These are phyloP conservation scores for Struthidea cinerea DNA, from an alignment of 2,113 vertebrate genomes.

Conservation along the genomic window DNA sequence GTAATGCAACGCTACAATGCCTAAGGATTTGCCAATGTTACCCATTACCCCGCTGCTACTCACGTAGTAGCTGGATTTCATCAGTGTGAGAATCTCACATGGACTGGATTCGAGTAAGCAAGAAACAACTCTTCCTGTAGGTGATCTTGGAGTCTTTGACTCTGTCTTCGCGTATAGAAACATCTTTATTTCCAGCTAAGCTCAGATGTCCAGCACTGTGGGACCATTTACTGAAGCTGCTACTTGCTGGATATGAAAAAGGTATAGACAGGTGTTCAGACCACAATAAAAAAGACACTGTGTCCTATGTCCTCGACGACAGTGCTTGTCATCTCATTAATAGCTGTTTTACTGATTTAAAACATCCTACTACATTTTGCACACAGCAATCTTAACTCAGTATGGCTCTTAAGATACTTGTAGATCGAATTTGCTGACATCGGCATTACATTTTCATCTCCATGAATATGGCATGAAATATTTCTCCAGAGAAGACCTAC, in stretches of 20 bases:
- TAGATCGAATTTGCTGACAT: not conserved
- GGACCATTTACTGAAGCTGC: not conserved
- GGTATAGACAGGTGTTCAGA: not conserved
- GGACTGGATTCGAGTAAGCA: not conserved
- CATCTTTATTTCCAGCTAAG: not conserved
- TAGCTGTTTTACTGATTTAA: not conserved
- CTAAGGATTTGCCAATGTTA: not conserved
- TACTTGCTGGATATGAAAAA: not conserved
- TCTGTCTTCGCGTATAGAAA: not conserved
- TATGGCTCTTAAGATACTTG: not conserved
- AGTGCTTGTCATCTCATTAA: not conserved
- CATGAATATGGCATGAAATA: not conserved
- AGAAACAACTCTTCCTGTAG: not conserved
- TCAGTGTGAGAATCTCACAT: not conserved
- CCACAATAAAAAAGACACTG: not conserved
- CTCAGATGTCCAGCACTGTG: not conserved
- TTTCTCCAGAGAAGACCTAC: not conserved
- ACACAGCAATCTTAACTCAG: not conserved
- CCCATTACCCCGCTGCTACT: not conserved
- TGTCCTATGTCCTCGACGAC: not conserved
- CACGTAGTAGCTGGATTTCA: not conserved
- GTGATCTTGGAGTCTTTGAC: not conserved
- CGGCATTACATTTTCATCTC: not conserved
- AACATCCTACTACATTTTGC: not conserved
- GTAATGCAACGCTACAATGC: not conserved